phyloP scores from a whole-genome alignment of 2,113 vertebrate genomes.

The Dromiciops gliroides region DNA sequence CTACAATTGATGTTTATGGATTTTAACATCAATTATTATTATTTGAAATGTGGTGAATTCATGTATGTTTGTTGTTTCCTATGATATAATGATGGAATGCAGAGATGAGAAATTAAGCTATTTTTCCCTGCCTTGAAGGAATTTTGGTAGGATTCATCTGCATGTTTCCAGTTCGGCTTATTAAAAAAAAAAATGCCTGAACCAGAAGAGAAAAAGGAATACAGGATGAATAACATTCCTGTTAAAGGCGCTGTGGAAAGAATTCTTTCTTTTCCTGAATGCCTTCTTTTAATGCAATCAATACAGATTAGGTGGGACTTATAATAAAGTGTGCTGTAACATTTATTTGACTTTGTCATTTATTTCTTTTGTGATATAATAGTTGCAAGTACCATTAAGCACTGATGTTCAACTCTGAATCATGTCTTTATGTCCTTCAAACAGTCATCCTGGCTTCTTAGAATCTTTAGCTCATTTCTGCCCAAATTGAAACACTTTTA shows the following conservation, averaged over 20 bases:
- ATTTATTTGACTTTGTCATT: not conserved
- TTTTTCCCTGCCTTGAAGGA: not conserved
- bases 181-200: not conserved
- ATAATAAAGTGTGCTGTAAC: not conserved
- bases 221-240: not conserved
- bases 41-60: not conserved
- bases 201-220: not conserved
- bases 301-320: not conserved
- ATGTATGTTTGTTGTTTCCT: not conserved
- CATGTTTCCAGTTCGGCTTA: conserved; percentile 16
- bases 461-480: not conserved
- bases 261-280: not conserved
- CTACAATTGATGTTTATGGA: not conserved
- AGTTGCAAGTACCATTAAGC: conserved; percentile 21
- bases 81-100: not conserved
- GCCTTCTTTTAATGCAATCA: not conserved
- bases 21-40: not conserved
- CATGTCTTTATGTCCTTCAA: not conserved
- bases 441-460: not conserved
- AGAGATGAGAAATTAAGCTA: not conserved
- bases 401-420: not conserved
- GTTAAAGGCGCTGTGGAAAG: not conserved
- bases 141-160: not conserved
- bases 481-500: not conserved
- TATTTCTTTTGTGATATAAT: not conserved